Base-by-base conservation (phyloP, 2,888 invertebrate species). In the Tachina fera region DNA sequence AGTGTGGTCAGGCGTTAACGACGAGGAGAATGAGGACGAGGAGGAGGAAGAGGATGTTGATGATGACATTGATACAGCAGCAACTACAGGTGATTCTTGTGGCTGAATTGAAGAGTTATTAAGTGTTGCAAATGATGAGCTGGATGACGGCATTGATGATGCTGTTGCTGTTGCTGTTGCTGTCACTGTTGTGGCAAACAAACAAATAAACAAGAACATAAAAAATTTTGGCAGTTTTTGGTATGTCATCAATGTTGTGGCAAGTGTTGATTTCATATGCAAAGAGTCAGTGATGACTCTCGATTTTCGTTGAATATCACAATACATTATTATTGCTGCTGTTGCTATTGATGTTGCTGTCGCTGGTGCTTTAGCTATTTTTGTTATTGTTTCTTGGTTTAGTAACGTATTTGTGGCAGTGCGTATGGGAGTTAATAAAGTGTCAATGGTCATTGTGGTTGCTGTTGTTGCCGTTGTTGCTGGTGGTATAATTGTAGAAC, bases 401-500 rank as follows among this genome's bases (percentile, higher is more conserved):
- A 39, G 68, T 19, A 49, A 31, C 67, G 83, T 16, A 83, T 76
- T 86, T 77, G 83, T 77, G 83, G 78, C 82, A 83, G 79, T 76
- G 79, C 67, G 45, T 16, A 56, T 56, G 67, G 76, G 72, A 76
- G 75, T 76, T 83, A 86, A 83, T 83, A 86, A 83, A 71, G 83
- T 86, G 85, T 84, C 79, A 79, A 72, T 86, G 78, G 86, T 83
- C 77, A 76, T 84, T 79, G 79, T 70, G 79, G 84, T 61, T 82
- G 70, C 8, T n/a, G n/a, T n/a, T n/a, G n/a, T 45, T 75, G 72
- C 16, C 87, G 87, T 85, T 89, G 87, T 87, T 84, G 88, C n/a
- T 49, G 61, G 14, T 61, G 61, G 61, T 75, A 11, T 88, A 87
- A 87, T 87, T 88, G 67, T 45, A 68, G 63, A 61, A 81, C 83